Evolutionary conservation across 1,140 invertebrate genomes (phyloP), one percentile per base, ranked within the genome.

Genomic region (Drosophila chauvacae): DNA sequence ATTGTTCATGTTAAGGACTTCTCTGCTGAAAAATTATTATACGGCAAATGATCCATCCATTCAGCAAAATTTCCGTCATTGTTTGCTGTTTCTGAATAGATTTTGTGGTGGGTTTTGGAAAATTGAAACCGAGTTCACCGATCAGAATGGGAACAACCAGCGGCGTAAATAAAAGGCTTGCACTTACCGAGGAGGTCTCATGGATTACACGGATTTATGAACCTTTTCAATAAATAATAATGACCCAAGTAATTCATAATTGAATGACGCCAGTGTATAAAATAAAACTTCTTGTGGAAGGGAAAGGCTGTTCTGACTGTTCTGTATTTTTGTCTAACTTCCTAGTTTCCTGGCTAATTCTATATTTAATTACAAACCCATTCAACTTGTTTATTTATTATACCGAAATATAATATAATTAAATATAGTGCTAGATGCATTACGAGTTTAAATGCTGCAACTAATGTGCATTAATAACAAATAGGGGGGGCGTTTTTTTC

Each of bases 151-250:
- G 77, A 47, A 76, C 74, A 50, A 76, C 74, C 81, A 85, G 58
- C 78, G 59, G 81, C 86, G 70, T 61, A 90, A 79, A 85, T 90
- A 90, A 90, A 90, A 80, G 86, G 81, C 86, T 68, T 81, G 64
- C 85, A 90, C 78, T 90, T 79, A 80, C 20, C 77, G 71, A 81
- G 75, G 65, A 81, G 75, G 65, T 70, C 70, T 74, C 71, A 66
- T 56, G 86, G 85, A 90, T 90, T 90, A 90, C 78, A 85, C 62
- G 81, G 78, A 56, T 69, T 90, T 81, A 80, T 90, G 63, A 79
- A 85, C 68, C 68, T 63, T 81, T 59, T 80, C 86, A 90, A 85
- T 77, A 53, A 65, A 37, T 56, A 55, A 55, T 55, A 39, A 56
- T 56, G 18, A 23, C 53, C 64, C 44, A 53, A 76, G 56, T 63